Evolutionary conservation across 1,140 invertebrate species (phyloP), one percentile per base, ranked within the genome.

Genomic region (Drosophila persimilis): DNA sequence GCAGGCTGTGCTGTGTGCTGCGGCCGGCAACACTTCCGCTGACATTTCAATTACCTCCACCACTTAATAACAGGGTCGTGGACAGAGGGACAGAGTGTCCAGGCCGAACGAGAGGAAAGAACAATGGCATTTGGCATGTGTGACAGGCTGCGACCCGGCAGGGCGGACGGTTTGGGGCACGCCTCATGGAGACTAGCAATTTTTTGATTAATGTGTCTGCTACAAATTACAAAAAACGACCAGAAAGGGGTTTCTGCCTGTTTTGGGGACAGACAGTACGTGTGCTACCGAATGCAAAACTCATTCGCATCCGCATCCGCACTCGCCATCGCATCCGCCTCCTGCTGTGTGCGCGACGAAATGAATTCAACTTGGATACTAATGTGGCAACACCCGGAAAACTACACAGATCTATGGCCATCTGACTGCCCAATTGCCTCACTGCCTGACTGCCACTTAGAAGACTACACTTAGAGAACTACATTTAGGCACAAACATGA

Each of bases 201-300:
- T 90, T 90, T 90, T 90, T 90, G 88, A 90, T 90, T 90, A 90
- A 90, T 90, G 88, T 90, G 88, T 90, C 88, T 90, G 88, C 88
- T 74, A 67, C 65, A 90, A 90, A 88, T 90, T 90, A 85, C 84
- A 90, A 90, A 90, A 67, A 73, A 62, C 61, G 63, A 74, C 50
- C 53, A 45, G 11, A 13, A 3, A 7, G 3, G 53, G 17, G 51
- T 20, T 20, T 20, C 20, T 20, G 20, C 20, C 20, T 20, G 7
- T 11, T 11, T 11, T 4, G 35, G 60, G 69, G 46, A 17, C 77
- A 77, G 79, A 75, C 79, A 83, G 78, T 84, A 83, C 31, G 31
- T 35, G 65, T 69, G 65, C 53, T 69, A 75, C 71, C 75, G 51
- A 83, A 84, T 71, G 54, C 65, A 75, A 64, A 73, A 63, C 59